Base-by-base conservation (phyloP, 2,113 vertebrate genomes). In the Todiramphus saurophagus region DNA sequence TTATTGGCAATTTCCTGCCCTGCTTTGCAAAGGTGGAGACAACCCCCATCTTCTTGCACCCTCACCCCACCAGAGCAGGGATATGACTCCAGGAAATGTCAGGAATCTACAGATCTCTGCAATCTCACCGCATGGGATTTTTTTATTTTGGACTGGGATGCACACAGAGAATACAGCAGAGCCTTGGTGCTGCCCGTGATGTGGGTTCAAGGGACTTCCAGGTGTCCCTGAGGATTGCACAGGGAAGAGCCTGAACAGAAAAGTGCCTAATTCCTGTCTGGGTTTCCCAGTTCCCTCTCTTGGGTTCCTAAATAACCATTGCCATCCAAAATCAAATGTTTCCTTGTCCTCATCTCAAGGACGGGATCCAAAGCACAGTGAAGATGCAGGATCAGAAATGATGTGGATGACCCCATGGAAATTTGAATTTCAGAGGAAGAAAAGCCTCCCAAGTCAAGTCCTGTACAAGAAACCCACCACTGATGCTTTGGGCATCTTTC, bases 311-410 rank as follows among this genome's bases (percentile, higher is more conserved):
- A 82, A 30, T 1, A 48, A 3, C 35, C 21, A 0, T 16, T 31
- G 37, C 5, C 24, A 2, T 10, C 11, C 53, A 6, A 30, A 4
- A 5, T 7, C 39, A 20, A 50, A 7, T 8, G 1, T 30, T 17
- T 62, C 58, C 46, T 35, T 50, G 46, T 50, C 18, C n/a, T 21
- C 31, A 2, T 14, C 0, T 0, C 28, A 19, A 0, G 24, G 46
- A 11, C 2, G 41, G 27, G 85, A 55, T 44, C 25, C 8, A 0
- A 11, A 55, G 28, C 3, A 1, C 0, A 3, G 23, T 14, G 76
- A 21, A n/a, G n/a, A 4, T 13, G 43, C 7, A 37, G 43, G 10
- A 2, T 31, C 41, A 1, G 24, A 2, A 64, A 33, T 19, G 13
- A 13, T 21, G 19, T 1, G 14, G 20, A 2, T 23, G 70, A 30